These are phyloP conservation scores for Eledone cirrhosa DNA, from an alignment of 2,888 invertebrate genomes.

Conservation along the genomic window DNA sequence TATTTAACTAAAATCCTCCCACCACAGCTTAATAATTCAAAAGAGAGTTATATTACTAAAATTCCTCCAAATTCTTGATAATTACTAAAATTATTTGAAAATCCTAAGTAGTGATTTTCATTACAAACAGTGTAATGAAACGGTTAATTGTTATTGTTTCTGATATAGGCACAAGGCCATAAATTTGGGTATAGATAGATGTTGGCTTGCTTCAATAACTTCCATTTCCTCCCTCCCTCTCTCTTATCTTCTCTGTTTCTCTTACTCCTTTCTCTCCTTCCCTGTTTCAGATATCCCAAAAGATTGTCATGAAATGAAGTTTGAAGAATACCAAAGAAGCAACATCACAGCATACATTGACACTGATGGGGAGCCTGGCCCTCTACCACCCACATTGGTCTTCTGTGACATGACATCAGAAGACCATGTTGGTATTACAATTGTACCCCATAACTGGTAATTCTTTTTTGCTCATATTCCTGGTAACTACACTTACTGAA, in stretches of 20 bases:
- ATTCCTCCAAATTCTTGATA: no score
- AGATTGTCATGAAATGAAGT: slow-evolving; percentile 1
- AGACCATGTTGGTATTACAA: not conserved
- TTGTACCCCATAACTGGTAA: not conserved
- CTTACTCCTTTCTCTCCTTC: not conserved
- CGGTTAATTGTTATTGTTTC: not conserved
- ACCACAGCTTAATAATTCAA: no score
- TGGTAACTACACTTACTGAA: no score
- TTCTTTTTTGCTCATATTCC: not conserved
- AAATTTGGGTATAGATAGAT: no score
- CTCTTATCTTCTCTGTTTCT: no score
- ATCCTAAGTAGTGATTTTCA: no score
- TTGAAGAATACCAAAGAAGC: not conserved
- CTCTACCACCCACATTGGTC: not conserved
- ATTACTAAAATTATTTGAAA: no score
- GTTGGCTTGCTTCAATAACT: no score
- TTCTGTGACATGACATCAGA: not conserved
- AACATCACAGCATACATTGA: not conserved
- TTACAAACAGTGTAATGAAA: not conserved
- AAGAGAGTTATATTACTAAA: no score
- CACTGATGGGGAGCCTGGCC: not conserved
- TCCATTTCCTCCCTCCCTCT: no score
- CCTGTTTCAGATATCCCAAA: not conserved
- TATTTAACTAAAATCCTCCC: no score
- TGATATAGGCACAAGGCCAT: no score